Evolutionary conservation across 2,888 invertebrate genomes (phyloP), one percentile per base, ranked within the genome.

Genomic region (Nymphalis c-album): DNA sequence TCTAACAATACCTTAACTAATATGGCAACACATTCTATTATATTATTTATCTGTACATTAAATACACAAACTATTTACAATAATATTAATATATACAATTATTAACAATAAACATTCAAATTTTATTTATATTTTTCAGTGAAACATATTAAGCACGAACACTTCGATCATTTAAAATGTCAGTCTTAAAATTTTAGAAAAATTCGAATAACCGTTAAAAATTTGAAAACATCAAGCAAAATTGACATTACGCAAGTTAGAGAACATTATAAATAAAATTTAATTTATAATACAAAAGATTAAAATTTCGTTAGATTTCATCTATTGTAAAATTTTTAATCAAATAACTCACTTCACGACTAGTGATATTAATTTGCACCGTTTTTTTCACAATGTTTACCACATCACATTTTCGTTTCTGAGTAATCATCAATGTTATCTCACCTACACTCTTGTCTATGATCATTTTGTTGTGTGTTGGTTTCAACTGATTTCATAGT

Each of bases 21-120:
- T 72, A 74, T 74, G 74, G 74, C 74, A 73, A 73, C 74, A 67
- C 72, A 71, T 68, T 68, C 69, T 72, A 69, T 72, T 60, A 68
- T 59, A 64, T 67, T 61, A 68, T 59, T 60, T 63, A 65, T 66
- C 67, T 68, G 65, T 71, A 69, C 66, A 68, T 63, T 63, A 58
- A 51, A 63, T 63, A 63, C 20, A 60, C 57, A 47, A 50, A 61
- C 31, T 68, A 68, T 64, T 64, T 68, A 64, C 64, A 61, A 60
- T 64, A 61, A 60, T 18, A 18, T 20, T 63, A 4, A 8, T 64
- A 67, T 67, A 53, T 63, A 67, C 67, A 67, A 60, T 63, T 67
- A 60, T 18, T 53, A 63, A 67, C 63, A 60, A 53, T 67, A n/a
- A 55, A 55, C 53, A 31, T 55, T 55, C n/a, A 55, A 55, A 31